Evolutionary conservation across 1,140 invertebrate species (phyloP), one percentile per base, ranked within the genome.

Genomic region (Lepidostoma basale): DNA sequence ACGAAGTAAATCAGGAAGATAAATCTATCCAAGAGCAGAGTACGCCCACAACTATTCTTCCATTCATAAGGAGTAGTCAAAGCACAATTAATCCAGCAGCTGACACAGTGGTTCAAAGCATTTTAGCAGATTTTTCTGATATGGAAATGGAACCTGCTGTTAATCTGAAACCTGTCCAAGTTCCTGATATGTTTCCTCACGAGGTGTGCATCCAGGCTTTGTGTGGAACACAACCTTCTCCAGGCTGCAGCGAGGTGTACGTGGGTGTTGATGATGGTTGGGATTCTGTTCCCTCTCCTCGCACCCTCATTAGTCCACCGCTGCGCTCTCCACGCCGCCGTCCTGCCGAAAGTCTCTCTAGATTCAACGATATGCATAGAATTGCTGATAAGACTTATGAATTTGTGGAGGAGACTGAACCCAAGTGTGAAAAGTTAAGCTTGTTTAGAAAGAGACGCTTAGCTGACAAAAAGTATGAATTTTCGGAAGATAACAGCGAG

Each of bases 401-500:
- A 76, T 94, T 94, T 74, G 92, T 89, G 0, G 92, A 93, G 73
- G 92, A 94, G 66, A 85, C 88, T 18, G 90, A 92, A 70, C 85
- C 85, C 26, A 90, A 90, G 58, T 92, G 88, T 74, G 91, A 94
- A 76, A 94, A 93, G 75, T 85, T 94, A 3, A 92, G 90, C 70
- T 89, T 88, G 44, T 92, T 92, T 76, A 84, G 92, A 3, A 92
- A 92, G 75, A 85, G 92, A 49, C 84, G 92, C 2, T 78, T 95
- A 26, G 94, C 94, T 0, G 93, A 96, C 74, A 96, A 95, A 77
- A 95, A 95, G 75, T 96, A 96, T 75, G 94, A 95, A 76, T 94
- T 95, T 74, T 92, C 90, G 3, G 92, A 94, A 63, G 92, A 93
- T 73, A 92, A 93, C 76, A 89, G 89, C 4, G 91, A 93, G 76